Conservation (phyloP, 2,113 vertebrate species). For the Felis catus region F.catus_Fca126_mat1.0 CM031417.1:129293001-129293500, state of each 20-base stretch:
- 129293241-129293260: conserved; percentile 68
- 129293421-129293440: neutral
- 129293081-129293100: neutral
- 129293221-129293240: conserved; percentile 75
- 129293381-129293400: conserved; percentile 42
- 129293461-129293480: neutral
- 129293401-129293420: neutral
- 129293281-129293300: conserved; percentile 68
- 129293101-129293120: conserved; percentile 27
- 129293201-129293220: conserved; percentile 66
- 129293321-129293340: conserved; percentile 27
- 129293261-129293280: conserved; percentile 67
- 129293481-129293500: neutral
- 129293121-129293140: neutral
- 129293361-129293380: conserved; percentile 13
- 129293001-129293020: neutral
- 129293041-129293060: conserved; percentile 49
- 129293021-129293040: conserved; percentile 29
- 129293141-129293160: conserved; percentile 46
- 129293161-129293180: conserved; percentile 65
- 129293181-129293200: conserved; percentile 48
- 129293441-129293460: neutral
- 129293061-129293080: neutral
- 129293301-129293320: conserved; percentile 53
- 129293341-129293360: conserved; percentile 47